Percentiles rank a stretch among this genome's conserved stretches.
Evolutionary conservation across 1,140 invertebrate genomes (phyloP).

Genomic region (Zaprionus taronus): DNA sequence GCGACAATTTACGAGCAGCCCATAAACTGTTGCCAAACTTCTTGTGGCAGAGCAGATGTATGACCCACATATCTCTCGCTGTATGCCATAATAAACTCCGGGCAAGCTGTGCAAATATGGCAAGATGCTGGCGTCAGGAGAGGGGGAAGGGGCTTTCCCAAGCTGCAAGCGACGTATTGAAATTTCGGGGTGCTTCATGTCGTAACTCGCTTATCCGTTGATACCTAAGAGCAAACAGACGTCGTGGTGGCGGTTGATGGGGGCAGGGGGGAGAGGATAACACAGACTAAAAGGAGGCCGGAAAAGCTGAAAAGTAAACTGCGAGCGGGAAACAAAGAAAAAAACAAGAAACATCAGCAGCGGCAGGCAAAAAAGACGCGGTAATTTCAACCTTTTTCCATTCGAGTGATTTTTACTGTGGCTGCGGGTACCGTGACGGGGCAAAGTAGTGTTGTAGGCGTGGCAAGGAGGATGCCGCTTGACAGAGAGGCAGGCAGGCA

Average conservation of each 20-base stretch:
- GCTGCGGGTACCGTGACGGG: constrained; percentile 28
- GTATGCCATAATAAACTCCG: constrained; percentile 27
- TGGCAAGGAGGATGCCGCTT: not conserved
- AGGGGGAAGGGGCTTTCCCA: not conserved
- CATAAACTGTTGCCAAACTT: constrained; percentile 35
- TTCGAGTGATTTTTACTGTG: constrained; percentile 66
- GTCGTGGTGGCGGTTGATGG: not conserved
- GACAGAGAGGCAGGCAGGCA: not conserved
- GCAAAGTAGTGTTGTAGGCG: not conserved
- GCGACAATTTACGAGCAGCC: constrained; percentile 33
- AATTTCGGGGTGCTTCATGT: constrained; percentile 29
- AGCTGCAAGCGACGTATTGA: constrained; percentile 25
- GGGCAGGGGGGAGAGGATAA: constrained; percentile 21
- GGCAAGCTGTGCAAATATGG: constrained; percentile 13
- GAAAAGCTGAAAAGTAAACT: constrained; percentile 70
- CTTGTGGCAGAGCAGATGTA: constrained; percentile 28
- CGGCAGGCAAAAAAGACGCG: constrained; percentile 60
- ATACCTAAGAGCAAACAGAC: constrained; percentile 29
- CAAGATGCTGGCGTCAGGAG: not conserved
- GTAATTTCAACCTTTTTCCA: constrained; percentile 82
- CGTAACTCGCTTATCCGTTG: constrained; percentile 39
- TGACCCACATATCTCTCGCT: constrained; percentile 25
- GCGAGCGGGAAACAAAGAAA: constrained; percentile 36
- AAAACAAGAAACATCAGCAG: constrained; percentile 16
- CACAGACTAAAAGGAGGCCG: constrained; percentile 46